phyloP scores from a whole-genome alignment of 2,113 vertebrate species.

The Rhinoptilus africanus region DNA sequence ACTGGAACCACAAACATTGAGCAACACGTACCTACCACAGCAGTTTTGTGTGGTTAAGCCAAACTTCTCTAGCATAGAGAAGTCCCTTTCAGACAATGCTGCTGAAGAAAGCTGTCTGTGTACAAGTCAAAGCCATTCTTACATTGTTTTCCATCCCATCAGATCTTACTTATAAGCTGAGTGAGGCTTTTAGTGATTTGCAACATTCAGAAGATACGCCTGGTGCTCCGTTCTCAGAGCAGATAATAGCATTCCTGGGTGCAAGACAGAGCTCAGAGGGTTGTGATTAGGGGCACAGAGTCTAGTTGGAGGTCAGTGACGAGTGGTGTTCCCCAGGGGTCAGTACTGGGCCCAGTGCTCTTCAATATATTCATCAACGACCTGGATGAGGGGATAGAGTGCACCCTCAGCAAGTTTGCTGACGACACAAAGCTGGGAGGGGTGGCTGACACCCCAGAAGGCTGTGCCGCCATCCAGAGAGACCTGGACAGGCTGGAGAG shows the following conservation, averaged over 20 bases:
- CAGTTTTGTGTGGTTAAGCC: not conserved
- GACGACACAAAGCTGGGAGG: no score
- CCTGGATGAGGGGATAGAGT: no score
- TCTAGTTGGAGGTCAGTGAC: no score
- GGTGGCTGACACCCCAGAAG: no score
- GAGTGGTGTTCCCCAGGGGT: no score
- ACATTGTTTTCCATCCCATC: not conserved
- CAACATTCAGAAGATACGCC: rapidly evolving
- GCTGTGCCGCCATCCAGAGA: no score
- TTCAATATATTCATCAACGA: no score
- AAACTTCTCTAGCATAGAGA: not conserved
- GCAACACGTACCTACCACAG: not conserved
- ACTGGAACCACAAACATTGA: not conserved
- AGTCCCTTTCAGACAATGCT: not conserved
- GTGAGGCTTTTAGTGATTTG: not conserved
- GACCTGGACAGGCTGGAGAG: no score
- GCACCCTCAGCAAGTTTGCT: no score
- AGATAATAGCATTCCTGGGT: rapidly evolving
- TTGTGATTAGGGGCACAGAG: no score
- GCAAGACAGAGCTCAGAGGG: no score
- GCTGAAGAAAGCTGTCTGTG: not conserved
- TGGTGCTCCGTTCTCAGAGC: not conserved
- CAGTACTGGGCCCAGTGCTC: no score
- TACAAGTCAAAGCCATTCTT: not conserved
- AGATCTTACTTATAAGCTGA: not conserved